Evolutionary conservation across 2,888 invertebrate genomes (phyloP).

Genomic region (Buathra laborator): DNA sequence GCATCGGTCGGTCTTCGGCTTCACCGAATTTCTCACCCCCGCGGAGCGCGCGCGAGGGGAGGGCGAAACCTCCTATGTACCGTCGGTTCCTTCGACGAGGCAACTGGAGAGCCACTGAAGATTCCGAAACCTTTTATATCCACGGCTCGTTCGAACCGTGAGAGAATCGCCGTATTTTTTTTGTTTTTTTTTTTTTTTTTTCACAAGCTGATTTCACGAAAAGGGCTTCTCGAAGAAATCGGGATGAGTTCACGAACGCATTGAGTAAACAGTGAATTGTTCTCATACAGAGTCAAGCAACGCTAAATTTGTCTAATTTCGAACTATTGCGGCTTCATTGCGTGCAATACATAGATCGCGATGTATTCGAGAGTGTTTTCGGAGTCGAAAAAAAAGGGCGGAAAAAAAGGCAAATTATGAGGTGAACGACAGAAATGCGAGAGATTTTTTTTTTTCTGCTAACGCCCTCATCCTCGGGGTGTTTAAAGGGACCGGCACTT

Average conservation of each 20-base stretch:
- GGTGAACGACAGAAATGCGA: slow-evolving; percentile 45
- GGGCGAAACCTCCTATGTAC: slow-evolving; percentile 38
- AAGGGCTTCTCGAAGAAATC: slow-evolving; percentile 30
- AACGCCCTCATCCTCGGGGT: slow-evolving; percentile 1
- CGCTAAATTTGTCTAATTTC: slow-evolving; percentile 3
- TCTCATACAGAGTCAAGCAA: slow-evolving; percentile 4
- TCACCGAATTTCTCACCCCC: slow-evolving; percentile 56
- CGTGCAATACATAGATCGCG: neutral
- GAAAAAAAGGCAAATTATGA: slow-evolving; percentile 28
- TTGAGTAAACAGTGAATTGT: slow-evolving; percentile 9
- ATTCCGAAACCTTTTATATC: slow-evolving; percentile 47
- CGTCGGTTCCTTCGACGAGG: neutral
- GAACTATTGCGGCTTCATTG: neutral
- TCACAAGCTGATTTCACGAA: neutral
- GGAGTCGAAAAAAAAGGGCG: neutral
- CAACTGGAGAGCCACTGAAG: neutral
- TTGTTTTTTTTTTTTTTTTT: neutral
- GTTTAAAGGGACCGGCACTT: slow-evolving; percentile 40
- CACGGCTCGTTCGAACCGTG: slow-evolving; percentile 34
- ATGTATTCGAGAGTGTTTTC: neutral
- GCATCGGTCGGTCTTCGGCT: slow-evolving; percentile 59
- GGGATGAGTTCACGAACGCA: neutral
- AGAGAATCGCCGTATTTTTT: slow-evolving; percentile 18
- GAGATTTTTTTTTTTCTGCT: slow-evolving; percentile 34
- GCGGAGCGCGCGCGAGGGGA: slow-evolving; percentile 9